A percentile compares a stretch with the other conserved stretches of the same genome.
Evolutionary conservation across 2,797 vertebrate genomes (phyloP).

Genomic region (Lagorchestes hirsutus): DNA sequence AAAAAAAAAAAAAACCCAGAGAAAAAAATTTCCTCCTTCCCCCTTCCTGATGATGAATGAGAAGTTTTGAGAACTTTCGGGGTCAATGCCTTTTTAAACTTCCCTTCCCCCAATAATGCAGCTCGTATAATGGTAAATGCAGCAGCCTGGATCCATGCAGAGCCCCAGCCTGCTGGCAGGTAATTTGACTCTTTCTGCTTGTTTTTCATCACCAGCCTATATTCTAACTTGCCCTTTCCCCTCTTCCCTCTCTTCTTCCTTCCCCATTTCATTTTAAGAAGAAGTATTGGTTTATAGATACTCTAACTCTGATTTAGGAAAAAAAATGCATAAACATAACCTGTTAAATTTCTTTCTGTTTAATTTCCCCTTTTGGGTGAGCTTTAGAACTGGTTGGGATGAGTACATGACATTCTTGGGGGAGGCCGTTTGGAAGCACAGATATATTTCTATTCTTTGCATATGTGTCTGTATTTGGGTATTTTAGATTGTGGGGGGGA

Average conservation of each 20-base stretch:
- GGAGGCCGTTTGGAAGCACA: constrained; percentile 54
- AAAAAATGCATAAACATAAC: constrained; percentile 30
- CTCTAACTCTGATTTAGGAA: constrained; percentile 39
- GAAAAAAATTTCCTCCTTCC: constrained; percentile 89
- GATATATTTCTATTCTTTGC: constrained; percentile 66
- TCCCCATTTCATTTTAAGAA: constrained; percentile 49
- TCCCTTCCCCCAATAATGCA: constrained; percentile 88
- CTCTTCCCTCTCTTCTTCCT: constrained; percentile 59
- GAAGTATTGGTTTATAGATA: constrained; percentile 52
- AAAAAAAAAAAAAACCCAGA: constrained; percentile 89
- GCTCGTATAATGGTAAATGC: constrained; percentile 85
- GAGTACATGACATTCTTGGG: constrained; percentile 51
- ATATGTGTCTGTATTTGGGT: constrained; percentile 75
- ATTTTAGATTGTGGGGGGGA: constrained; percentile 70
- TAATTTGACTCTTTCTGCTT: constrained; percentile 87
- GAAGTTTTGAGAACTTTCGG: constrained; percentile 88
- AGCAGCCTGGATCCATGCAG: constrained; percentile 86
- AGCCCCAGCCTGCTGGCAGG: constrained; percentile 86
- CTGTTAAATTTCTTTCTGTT: constrained; percentile 57
- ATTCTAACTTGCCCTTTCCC: constrained; percentile 42
- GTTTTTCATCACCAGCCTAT: constrained; percentile 76
- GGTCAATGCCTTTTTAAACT: constrained; percentile 87
- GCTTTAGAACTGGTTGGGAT: constrained; percentile 58
- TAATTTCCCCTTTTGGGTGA: constrained; percentile 50
- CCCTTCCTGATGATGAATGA: constrained; percentile 88